These are phyloP conservation scores for Chelonus formosanus DNA, from an alignment of 2,888 invertebrate genomes.

Conservation along the genomic window DNA sequence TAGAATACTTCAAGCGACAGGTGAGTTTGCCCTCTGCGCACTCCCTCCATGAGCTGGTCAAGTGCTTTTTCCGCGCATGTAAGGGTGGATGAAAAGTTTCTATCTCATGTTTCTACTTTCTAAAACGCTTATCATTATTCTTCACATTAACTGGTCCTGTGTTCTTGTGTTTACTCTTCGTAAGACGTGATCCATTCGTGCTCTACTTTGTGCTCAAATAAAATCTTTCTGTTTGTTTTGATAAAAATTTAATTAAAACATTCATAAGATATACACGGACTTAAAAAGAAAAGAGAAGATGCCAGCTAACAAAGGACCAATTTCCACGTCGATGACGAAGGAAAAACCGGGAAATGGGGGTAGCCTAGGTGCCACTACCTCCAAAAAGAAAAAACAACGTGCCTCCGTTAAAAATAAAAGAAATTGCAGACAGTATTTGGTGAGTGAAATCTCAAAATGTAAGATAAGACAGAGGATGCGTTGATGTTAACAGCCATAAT, in stretches of 20 bases:
- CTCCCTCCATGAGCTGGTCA: conserved; percentile 20
- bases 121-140: background rate
- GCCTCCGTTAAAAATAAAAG: conserved; percentile 58
- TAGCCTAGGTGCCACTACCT: conserved; percentile 42
- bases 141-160: background rate
- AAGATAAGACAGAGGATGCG: background rate
- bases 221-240: background rate
- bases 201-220: background rate
- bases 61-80: conserved; percentile 19
- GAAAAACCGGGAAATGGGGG: conserved; percentile 52
- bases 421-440: conserved; percentile 59
- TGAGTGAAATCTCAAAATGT: conserved; percentile 46
- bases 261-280: background rate
- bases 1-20: conserved; percentile 36
- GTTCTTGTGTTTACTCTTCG: no score
- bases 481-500: background rate
- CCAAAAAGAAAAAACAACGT: conserved; percentile 56
- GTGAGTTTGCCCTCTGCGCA: conserved; percentile 35
- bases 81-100: conserved; percentile 18
- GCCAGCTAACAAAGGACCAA: conserved; percentile 57
- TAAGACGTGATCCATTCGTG: conserved; percentile 33
- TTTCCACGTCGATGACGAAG: conserved; percentile 51
- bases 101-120: conserved; percentile 22
- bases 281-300: conserved; percentile 38
- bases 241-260: background rate